These are phyloP conservation scores for Zophobas morio DNA, from an alignment of 1,140 invertebrate species.

Conservation along the genomic window DNA sequence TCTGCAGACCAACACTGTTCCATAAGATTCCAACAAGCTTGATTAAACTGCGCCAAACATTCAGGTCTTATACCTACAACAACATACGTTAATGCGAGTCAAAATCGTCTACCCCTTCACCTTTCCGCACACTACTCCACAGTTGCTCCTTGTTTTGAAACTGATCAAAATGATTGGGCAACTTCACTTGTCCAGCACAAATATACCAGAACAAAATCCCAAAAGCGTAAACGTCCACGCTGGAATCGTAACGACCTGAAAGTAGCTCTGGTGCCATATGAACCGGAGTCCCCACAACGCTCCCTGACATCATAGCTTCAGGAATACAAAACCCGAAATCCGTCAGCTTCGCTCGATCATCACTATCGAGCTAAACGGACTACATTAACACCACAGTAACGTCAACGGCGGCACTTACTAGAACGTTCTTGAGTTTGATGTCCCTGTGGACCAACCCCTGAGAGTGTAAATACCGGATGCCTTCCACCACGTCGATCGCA, in stretches of 20 bases:
- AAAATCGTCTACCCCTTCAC: constrained; percentile 68
- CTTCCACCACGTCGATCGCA: constrained; percentile 87
- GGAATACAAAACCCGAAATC: constrained; percentile 94
- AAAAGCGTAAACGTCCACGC: constrained; percentile 93
- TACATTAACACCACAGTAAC: constrained; percentile 1
- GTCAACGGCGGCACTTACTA: constrained; percentile 70
- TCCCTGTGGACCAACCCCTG: constrained; percentile 91
- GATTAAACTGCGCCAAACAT: constrained; percentile 80
- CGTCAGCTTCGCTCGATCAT: constrained; percentile 86
- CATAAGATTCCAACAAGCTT: constrained; percentile 90
- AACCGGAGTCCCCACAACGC: constrained; percentile 89
- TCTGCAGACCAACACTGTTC: constrained; percentile 88
- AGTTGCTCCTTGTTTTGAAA: constrained; percentile 92
- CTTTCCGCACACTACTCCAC: constrained; percentile 88
- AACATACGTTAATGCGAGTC: constrained; percentile 39
- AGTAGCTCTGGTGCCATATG: constrained; percentile 95
- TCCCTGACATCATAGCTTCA: constrained; percentile 92
- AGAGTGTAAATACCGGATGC: constrained; percentile 90
- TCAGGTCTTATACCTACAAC: constrained; percentile 81
- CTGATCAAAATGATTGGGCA: constrained; percentile 87
- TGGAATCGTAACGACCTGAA: constrained; percentile 85
- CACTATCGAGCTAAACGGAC: constrained; percentile 73
- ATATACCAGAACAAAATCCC: constrained; percentile 94
- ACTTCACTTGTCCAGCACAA: constrained; percentile 85
- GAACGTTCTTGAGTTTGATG: constrained; percentile 92